Evolutionary conservation across 2,797 vertebrate species (phyloP), one percentile per base, ranked within the genome.

Genomic region (Coluber constrictor): DNA sequence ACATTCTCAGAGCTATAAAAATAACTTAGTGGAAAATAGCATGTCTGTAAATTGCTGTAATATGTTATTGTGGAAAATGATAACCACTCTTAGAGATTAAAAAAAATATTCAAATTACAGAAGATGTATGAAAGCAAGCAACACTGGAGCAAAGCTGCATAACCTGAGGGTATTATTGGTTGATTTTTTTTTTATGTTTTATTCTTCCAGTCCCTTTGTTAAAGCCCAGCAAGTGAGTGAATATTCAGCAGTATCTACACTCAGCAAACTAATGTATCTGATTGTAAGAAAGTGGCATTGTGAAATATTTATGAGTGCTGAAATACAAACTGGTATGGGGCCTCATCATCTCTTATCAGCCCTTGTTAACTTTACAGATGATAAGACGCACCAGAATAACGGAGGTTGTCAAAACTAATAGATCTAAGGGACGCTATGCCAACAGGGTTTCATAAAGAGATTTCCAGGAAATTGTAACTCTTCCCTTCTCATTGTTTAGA

Each of bases 251-350:
- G 91, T 93, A 95, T 94, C 94, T 95, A 96, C 92, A 93, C 94
- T 96, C 59, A 6, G 94, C 94, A 97, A 97, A 97, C 95, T 96
- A 97, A 97, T 96, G 95, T 95, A 97, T 96, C 97, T 96, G 96
- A 97, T 96, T 96, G 95, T 97, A 96, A 97, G 96, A 97, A 97
- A 97, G 97, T 92, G 92, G 95, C 96, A 94, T 92, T 95, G 95
- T 96, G 96, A 97, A 97, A 96, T 97, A 97, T 97, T 97, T 97
- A 96, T 97, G 97, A 97, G 96, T 97, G 97, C 96, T 96, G 96
- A 97, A 97, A 97, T 95, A 97, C 96, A 97, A 97, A 96, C 96
- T 94, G 2, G 15, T 93, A 95, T 94, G 94, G 95, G 94, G 96
- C 93, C 97, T 97, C 96, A 94, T 96, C 96, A 94, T 96, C 93